Conservation (phyloP, 37 sponge, comb jelly and placozoan genomes). For the Eunapius fragilis region DNA sequence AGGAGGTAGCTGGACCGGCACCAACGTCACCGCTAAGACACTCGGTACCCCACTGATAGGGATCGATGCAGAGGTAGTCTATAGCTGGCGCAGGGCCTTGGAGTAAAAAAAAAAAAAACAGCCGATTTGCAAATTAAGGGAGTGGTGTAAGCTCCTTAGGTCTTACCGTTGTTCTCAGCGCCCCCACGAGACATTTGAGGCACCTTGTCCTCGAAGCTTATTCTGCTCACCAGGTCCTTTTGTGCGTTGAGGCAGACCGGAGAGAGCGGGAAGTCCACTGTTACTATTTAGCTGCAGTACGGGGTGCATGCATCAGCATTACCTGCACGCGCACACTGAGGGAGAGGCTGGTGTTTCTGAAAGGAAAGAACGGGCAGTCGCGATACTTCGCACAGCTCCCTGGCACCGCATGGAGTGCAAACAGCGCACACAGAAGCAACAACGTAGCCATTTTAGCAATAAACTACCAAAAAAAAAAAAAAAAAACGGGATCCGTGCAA, state of each 20-base stretch:
- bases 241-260: no score
- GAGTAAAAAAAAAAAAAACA: not conserved
- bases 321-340: slow-evolving; percentile 33
- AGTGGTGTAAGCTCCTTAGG: not conserved
- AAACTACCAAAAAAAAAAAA: no score
- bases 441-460: not conserved
- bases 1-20: slow-evolving; percentile 65
- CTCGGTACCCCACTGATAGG: slow-evolving; percentile 79
- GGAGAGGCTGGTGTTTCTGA: slow-evolving; percentile 44
- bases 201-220: slow-evolving; percentile 33
- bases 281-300: no score
- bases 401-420: not conserved
- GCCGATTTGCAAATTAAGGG: no score
- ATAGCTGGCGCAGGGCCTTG: slow-evolving; percentile 78
- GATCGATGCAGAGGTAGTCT: slow-evolving; percentile 57
- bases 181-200: slow-evolving; percentile 47
- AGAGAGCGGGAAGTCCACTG: not conserved
- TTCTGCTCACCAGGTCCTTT: slow-evolving; percentile 36
- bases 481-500: no score
- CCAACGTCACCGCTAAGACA: slow-evolving; percentile 59
- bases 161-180: slow-evolving; percentile 27
- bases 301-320: no score
- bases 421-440: not conserved
- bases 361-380: slow-evolving; percentile 17
- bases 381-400: not conserved